phyloP scores from a whole-genome alignment of 2,113 vertebrate species.

The Spilogale gracilis region DNA sequence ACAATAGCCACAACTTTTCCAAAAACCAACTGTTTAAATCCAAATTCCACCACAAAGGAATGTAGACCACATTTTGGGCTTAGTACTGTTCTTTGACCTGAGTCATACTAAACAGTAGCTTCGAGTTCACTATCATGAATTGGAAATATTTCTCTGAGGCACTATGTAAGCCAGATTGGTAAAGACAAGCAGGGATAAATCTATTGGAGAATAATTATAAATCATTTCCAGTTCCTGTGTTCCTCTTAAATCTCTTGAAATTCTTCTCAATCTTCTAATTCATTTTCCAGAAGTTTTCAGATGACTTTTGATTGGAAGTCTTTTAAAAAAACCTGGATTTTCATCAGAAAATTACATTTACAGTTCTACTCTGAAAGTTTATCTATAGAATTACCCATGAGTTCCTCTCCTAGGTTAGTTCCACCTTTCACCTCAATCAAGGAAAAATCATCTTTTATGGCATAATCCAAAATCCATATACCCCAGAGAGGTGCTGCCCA shows the following conservation, averaged over 20 bases:
- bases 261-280: constrained; percentile 60
- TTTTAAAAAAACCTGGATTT: constrained; percentile 64
- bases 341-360: constrained; percentile 82
- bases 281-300: constrained; percentile 64
- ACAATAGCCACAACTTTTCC: background rate
- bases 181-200: background rate
- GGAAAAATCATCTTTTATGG: constrained; percentile 83
- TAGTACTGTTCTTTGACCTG: background rate
- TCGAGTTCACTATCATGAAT: background rate
- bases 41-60: background rate
- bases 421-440: constrained; percentile 84
- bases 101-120: background rate
- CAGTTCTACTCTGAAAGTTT: constrained; percentile 78
- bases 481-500: constrained; percentile 71
- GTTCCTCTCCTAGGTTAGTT: constrained; percentile 84
- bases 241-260: constrained; percentile 70
- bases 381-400: constrained; percentile 77
- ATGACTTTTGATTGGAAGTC: constrained; percentile 74
- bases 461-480: constrained; percentile 86
- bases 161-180: background rate
- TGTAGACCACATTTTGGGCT: background rate
- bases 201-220: constrained; percentile 45
- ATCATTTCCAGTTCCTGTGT: constrained; percentile 60
- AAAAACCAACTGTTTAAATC: background rate
- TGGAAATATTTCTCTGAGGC: constrained; percentile 56